These are phyloP conservation scores for Heliconius ismenius DNA, from an alignment of 2,888 invertebrate species.

Conservation along the genomic window DNA sequence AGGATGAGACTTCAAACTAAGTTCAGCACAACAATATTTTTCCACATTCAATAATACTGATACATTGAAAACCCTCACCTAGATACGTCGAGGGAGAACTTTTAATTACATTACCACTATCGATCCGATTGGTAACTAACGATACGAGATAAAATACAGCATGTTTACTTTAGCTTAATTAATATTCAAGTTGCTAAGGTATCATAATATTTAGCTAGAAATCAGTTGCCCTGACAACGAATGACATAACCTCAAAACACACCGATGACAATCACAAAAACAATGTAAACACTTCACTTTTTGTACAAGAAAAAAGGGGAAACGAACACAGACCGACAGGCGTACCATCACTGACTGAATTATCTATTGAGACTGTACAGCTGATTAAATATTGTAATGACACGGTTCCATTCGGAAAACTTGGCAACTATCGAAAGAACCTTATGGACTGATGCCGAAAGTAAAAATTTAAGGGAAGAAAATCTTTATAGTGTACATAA, in stretches of 20 bases:
- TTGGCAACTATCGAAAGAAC: constrained; percentile 54
- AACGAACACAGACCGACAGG: constrained; percentile 62
- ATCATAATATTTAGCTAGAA: constrained; percentile 35
- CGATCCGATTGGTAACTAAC: constrained; percentile 29
- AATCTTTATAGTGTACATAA: constrained; percentile 51
- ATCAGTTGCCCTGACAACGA: constrained; percentile 55
- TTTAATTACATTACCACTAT: constrained; percentile 31
- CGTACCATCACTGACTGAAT: constrained; percentile 69
- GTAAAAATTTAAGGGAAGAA: constrained; percentile 44
- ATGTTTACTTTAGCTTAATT: constrained; percentile 1
- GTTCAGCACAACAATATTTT: not conserved
- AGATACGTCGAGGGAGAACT: not conserved
- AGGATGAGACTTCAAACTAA: constrained; percentile 12
- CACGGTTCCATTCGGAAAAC: constrained; percentile 55
- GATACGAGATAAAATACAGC: not conserved
- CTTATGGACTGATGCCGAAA: constrained; percentile 58
- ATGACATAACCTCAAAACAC: constrained; percentile 50
- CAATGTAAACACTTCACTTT: constrained; percentile 29
- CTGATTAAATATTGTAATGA: constrained; percentile 72
- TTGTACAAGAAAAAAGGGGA: constrained; percentile 35
- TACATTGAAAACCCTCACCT: not conserved
- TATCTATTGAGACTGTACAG: constrained; percentile 76
- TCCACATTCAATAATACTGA: not conserved
- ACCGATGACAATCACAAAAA: constrained; percentile 38
- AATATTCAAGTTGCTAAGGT: constrained; percentile 19